phyloP scores from a whole-genome alignment of 2,797 vertebrate genomes.

The Acridotheres tristis region DNA sequence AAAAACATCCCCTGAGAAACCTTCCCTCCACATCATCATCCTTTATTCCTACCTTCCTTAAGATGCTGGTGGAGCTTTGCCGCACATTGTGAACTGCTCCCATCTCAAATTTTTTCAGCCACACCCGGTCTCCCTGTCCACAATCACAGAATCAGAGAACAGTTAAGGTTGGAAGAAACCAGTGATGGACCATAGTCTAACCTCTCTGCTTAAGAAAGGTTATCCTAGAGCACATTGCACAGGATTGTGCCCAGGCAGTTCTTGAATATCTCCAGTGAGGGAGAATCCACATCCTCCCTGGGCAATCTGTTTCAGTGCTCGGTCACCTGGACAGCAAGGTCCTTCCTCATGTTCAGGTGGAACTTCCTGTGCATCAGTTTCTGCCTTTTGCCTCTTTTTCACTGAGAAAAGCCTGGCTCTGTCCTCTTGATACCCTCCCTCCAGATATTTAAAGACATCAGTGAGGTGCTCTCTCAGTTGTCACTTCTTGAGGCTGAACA shows the following conservation, averaged over 20 bases:
- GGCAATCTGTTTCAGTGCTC: neutral
- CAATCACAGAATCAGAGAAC: neutral
- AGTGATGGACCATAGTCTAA: neutral
- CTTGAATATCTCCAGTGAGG: neutral
- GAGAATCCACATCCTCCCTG: neutral
- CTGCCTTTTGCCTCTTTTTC: neutral
- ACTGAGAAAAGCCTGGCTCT: neutral
- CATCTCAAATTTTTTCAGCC: constrained; percentile 87
- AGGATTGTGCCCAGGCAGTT: neutral
- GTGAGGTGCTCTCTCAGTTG: neutral
- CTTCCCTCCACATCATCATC: neutral
- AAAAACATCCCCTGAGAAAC: neutral
- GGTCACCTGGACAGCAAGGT: neutral
- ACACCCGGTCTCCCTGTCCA: constrained; percentile 89
- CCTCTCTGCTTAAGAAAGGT: neutral
- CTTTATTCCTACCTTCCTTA: constrained; percentile 83
- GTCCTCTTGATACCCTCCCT: neutral
- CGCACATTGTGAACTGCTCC: constrained; percentile 79
- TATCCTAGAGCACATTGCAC: neutral
- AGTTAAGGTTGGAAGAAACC: neutral
- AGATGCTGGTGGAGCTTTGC: constrained; percentile 82
- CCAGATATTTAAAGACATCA: neutral
- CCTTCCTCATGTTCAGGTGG: neutral
- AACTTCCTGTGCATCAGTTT: neutral
- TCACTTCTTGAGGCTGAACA: neutral